Percentiles rank a stretch among this genome's conserved stretches.
Conservation (phyloP, 2,113 vertebrate genomes). For the Myiopsitta monachus region DNA sequence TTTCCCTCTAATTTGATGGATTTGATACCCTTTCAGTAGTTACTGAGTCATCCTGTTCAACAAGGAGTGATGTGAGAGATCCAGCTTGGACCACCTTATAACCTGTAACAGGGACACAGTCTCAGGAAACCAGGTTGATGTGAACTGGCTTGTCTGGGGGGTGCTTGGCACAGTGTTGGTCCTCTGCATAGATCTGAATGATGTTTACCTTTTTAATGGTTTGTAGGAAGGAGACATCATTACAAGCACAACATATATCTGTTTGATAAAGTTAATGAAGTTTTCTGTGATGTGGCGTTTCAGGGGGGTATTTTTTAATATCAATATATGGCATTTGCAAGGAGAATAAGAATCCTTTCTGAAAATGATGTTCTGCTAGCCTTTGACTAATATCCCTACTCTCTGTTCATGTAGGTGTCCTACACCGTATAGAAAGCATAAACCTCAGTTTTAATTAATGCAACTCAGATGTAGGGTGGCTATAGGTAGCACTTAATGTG, state of each 20-base stretch:
- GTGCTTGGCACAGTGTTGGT: background rate
- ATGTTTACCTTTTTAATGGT: background rate
- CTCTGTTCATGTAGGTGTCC: background rate
- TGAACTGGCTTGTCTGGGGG: background rate
- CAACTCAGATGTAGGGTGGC: background rate
- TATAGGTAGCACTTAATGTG: background rate
- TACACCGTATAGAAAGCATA: background rate
- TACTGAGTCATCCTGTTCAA: background rate
- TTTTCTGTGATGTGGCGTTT: background rate
- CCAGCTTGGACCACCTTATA: background rate
- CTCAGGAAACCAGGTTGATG: background rate
- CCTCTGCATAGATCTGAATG: background rate
- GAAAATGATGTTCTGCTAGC: background rate
- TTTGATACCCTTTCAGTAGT: background rate
- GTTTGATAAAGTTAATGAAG: background rate
- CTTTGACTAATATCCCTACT: background rate
- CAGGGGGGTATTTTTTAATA: background rate
- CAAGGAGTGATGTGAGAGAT: background rate
- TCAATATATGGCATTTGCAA: background rate
- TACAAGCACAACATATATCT: background rate
- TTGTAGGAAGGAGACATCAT: no score
- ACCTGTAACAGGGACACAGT: background rate
- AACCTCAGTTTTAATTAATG: background rate
- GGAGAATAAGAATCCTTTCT: background rate
- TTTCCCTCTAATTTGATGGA: background rate